Percentiles rank a stretch among this genome's conserved stretches.
Conservation (phyloP, 2,797 vertebrate species). For the Tragopan temminckii region DNA sequence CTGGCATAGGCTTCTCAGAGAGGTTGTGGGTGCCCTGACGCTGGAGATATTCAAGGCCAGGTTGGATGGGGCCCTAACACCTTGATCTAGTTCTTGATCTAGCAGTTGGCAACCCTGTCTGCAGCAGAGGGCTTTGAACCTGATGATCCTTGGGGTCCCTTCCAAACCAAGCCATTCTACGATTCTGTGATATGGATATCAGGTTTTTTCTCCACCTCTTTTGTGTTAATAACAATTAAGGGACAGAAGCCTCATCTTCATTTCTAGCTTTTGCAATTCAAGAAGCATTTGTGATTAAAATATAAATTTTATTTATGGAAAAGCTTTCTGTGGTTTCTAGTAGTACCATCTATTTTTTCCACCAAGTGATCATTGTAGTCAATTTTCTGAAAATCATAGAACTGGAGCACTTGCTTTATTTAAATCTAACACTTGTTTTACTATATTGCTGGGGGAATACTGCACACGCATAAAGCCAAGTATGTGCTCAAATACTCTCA, state of each 20-base stretch:
- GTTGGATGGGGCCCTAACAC: too few species aligned
- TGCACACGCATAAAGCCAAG: background rate
- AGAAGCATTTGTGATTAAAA: background rate
- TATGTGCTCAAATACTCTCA: background rate
- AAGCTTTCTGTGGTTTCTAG: constrained; percentile 27
- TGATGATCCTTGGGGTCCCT: too few species aligned
- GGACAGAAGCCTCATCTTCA: background rate
- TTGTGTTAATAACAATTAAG: background rate
- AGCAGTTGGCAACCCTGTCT: too few species aligned
- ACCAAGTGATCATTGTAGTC: background rate
- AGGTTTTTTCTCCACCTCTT: background rate
- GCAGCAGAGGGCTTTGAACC: too few species aligned
- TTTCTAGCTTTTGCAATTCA: background rate
- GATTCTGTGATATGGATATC: background rate
- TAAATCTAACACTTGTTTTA: constrained; percentile 34
- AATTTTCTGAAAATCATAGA: constrained; percentile 24
- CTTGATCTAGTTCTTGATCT: too few species aligned
- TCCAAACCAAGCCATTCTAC: too few species aligned
- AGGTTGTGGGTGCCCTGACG: too few species aligned
- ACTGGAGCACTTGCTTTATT: constrained; percentile 10
- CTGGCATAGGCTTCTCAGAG: too few species aligned
- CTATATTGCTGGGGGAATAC: background rate
- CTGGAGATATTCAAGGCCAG: too few species aligned
- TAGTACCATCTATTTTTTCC: background rate
- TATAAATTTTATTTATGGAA: background rate